Conservation (phyloP, 2,888 invertebrate genomes). For the Brenthis hecate region DNA sequence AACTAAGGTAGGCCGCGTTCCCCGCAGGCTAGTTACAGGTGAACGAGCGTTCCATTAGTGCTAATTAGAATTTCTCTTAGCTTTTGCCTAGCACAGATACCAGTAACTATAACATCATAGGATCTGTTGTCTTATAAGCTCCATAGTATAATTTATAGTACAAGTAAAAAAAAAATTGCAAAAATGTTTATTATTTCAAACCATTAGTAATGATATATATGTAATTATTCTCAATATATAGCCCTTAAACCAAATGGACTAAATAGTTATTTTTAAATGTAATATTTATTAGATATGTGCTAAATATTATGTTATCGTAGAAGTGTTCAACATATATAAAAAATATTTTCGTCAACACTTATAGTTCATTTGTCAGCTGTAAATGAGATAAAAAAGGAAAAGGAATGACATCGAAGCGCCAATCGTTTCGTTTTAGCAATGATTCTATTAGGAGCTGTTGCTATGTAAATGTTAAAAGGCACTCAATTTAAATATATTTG, state of each 20-base stretch:
- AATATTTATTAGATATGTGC: no score
- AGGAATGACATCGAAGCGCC: constrained; percentile 24
- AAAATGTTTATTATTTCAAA: no score
- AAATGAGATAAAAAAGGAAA: neutral
- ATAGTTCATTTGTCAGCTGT: neutral
- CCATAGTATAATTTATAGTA: no score
- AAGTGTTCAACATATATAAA: no score
- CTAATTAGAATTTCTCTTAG: constrained; percentile 73
- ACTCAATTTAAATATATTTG: constrained; percentile 24
- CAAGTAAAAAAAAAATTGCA: no score
- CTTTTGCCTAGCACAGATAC: constrained; percentile 32
- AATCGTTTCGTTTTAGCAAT: constrained; percentile 33
- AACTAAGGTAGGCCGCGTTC: constrained; percentile 45
- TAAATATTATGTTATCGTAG: no score
- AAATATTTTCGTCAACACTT: neutral
- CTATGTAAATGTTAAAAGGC: constrained; percentile 25
- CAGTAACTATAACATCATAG: constrained; percentile 7
- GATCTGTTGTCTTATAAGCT: neutral
- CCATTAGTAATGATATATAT: no score
- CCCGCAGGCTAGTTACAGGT: constrained; percentile 61
- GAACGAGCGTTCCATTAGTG: constrained; percentile 70
- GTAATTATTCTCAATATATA: no score
- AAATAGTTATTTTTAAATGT: no score
- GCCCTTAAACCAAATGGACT: no score
- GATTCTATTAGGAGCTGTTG: constrained; percentile 30